These are phyloP conservation scores for Agrilus biguttatus DNA, from an alignment of 2,888 invertebrate species.

Conservation along the genomic window DNA sequence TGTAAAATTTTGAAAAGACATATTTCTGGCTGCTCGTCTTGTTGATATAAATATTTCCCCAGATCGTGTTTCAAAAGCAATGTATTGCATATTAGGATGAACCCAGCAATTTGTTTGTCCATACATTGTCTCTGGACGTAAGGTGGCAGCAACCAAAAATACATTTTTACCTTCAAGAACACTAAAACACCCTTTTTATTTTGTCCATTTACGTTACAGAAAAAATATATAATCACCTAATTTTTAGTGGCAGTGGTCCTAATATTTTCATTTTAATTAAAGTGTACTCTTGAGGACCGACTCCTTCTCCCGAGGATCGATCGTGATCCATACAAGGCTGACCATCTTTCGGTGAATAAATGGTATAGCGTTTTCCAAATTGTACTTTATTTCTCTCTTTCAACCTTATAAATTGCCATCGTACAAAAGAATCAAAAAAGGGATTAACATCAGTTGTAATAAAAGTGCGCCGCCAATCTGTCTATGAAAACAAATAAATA, in stretches of 20 bases:
- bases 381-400: slow-evolving; percentile 78
- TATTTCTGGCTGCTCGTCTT: slow-evolving; percentile 78
- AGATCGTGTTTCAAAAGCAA: slow-evolving; percentile 62
- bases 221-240: slow-evolving; percentile 39
- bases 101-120: slow-evolving; percentile 99
- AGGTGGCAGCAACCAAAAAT: slow-evolving; percentile 89
- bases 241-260: slow-evolving; percentile 53
- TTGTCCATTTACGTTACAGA: background rate
- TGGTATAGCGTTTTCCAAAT: slow-evolving; percentile 94
- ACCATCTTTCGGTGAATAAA: slow-evolving; percentile 89
- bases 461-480: slow-evolving; percentile 97
- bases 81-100: slow-evolving; percentile 86
- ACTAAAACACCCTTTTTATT: slow-evolving; percentile 27
- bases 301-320: slow-evolving; percentile 88
- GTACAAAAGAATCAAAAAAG: slow-evolving; percentile 93
- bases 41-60: slow-evolving; percentile 81
- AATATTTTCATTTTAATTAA: slow-evolving; percentile 82
- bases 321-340: slow-evolving; percentile 99
- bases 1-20: slow-evolving; percentile 90
- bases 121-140: slow-evolving; percentile 99
- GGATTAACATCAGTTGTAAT: slow-evolving; percentile 97
- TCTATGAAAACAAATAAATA: slow-evolving; percentile 35
- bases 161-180: slow-evolving; percentile 40
- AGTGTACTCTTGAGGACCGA: slow-evolving; percentile 96
- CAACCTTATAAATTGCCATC: slow-evolving; percentile 88